phyloP scores from a whole-genome alignment of 2,113 vertebrate species.

The Sphaerodactylus townsendi region DNA sequence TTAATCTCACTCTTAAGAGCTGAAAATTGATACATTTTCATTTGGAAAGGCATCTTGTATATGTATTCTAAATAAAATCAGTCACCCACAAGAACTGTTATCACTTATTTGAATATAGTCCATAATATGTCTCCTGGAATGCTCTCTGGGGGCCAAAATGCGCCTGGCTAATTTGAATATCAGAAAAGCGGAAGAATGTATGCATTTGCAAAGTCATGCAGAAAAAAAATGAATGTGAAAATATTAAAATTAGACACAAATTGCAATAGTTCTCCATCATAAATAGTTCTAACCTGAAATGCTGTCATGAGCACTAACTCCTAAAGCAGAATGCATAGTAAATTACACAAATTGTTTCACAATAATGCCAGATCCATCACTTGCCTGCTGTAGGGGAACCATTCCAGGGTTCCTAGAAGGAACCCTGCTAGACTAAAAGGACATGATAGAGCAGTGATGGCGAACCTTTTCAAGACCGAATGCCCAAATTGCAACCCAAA shows the following conservation, averaged over 20 bases:
- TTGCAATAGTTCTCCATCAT: constrained; percentile 18
- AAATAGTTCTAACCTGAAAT: constrained; percentile 4
- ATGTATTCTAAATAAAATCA: background rate
- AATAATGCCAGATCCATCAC: background rate
- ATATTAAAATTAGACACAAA: constrained; percentile 17
- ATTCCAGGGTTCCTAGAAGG: background rate
- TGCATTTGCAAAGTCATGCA: constrained; percentile 28
- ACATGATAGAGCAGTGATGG: too few species aligned
- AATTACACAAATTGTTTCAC: background rate
- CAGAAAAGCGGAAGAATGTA: constrained; percentile 21
- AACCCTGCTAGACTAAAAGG: background rate
- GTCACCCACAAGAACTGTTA: background rate
- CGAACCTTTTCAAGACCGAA: too few species aligned
- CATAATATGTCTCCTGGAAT: background rate
- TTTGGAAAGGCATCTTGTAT: background rate
- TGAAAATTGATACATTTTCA: background rate
- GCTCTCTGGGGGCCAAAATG: background rate
- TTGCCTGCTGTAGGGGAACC: background rate
- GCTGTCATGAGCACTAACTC: background rate
- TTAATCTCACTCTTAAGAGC: background rate
- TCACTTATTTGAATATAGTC: background rate
- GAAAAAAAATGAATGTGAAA: background rate
- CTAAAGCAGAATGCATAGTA: background rate
- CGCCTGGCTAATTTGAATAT: constrained; percentile 31
- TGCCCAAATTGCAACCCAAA: too few species aligned